Evolutionary conservation across 2,797 vertebrate species (phyloP), one percentile per base, ranked within the genome.

Genomic region (Semaprochilodus insignis): DNA sequence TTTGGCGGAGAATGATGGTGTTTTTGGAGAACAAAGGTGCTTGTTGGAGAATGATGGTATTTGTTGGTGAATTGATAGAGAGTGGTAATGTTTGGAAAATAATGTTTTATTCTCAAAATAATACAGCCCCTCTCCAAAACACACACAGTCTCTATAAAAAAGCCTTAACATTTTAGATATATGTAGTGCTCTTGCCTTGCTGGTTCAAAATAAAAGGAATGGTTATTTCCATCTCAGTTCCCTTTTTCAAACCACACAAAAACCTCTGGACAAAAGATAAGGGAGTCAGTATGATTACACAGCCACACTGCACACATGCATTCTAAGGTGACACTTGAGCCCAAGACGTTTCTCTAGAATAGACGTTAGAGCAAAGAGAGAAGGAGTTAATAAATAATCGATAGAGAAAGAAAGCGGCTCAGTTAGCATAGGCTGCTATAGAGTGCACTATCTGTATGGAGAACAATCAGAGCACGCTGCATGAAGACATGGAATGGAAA

Each of bases 361-460:
- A 69, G 84, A 81, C 78, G 27, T 75, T 74, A 52, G 80, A 55
- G 63, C 72, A 75, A 84, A 85, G 72, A 74, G 86, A 87, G 85
- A 85, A 63, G 70, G 80, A 81, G 82, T 82, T 82, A 80, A 86
- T 87, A 66, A 87, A 87, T 87, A 86, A 85, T 87, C 85, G 55
- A 79, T 78, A 80, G 84, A 81, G 86, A 85, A 87, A 85, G 84
- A 80, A 81, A 77, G 84, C 76, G 54, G 69, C 84, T 86, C 84
- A 75, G 77, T 85, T 87, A 78, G 83, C 82, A 74, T 80, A 82
- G 60, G 51, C 48, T 5, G 25, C 83, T 81, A 55, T 63, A 63
- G 80, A 76, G 81, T 59, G 74, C 40, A 59, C 77, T 66, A 17
- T 10, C 54, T n/a, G 71, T 15, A 77, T 71, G 62, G 79, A 76